Conservation (phyloP, 2,797 vertebrate genomes). For the Sphenodon punctatus region DNA sequence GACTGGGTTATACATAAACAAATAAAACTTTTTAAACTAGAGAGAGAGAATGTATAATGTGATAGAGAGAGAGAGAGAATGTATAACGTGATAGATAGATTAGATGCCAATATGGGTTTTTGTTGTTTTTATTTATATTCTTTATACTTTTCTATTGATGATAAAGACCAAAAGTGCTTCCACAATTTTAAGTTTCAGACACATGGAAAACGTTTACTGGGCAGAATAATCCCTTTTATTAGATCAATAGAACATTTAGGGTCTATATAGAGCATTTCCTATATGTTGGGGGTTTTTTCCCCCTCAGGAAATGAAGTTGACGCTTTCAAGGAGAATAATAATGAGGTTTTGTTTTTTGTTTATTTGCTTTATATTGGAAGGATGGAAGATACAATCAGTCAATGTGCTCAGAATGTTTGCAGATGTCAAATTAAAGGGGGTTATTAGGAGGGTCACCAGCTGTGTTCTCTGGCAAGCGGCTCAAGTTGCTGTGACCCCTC, state of each 20-base stretch:
- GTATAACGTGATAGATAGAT: too few relatives aligned
- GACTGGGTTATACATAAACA: too few relatives aligned
- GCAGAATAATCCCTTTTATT: background rate
- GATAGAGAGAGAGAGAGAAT: too few relatives aligned
- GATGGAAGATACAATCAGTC: slow-evolving; percentile 1
- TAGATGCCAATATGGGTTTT: too few relatives aligned
- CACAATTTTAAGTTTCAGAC: background rate
- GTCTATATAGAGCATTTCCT: background rate
- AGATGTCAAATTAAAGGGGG: slow-evolving; percentile 48
- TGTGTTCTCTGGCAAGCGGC: slow-evolving; percentile 31
- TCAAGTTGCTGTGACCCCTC: slow-evolving; percentile 26
- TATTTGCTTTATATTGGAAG: slow-evolving; percentile 17
- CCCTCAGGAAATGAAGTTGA: slow-evolving; percentile 1
- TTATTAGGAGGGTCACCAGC: slow-evolving; percentile 47
- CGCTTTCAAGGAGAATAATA: background rate
- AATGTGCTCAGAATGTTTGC: slow-evolving; percentile 15
- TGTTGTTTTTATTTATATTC: too few relatives aligned
- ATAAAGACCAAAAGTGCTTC: background rate
- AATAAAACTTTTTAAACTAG: too few relatives aligned
- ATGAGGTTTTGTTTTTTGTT: background rate
- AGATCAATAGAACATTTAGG: background rate
- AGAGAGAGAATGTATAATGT: too few relatives aligned
- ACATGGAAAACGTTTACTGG: background rate
- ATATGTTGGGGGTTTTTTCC: background rate
- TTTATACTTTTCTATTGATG: background rate